phyloP scores from a whole-genome alignment of 1,140 invertebrate genomes.

The Sycobia sp. region DNA sequence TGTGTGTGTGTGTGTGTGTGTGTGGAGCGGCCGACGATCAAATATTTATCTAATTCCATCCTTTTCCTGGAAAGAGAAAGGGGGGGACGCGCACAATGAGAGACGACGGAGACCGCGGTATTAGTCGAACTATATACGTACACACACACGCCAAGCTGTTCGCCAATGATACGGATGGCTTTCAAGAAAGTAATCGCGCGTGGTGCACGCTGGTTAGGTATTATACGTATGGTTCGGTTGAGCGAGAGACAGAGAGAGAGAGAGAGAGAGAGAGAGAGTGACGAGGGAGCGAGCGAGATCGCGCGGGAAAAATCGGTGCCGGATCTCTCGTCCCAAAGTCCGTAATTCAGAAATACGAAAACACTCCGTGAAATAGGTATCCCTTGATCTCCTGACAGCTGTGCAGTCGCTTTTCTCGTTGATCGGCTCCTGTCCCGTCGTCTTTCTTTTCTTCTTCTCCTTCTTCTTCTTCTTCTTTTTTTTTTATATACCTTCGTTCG shows the following conservation, averaged over 20 bases:
- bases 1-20: too few relatives aligned
- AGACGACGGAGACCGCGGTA: background rate
- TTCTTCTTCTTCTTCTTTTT: conserved; percentile 35
- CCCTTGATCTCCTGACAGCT: conserved; percentile 40
- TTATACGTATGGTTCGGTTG: background rate
- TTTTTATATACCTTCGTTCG: too few relatives aligned
- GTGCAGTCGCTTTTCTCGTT: conserved; percentile 39
- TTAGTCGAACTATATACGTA: too few relatives aligned
- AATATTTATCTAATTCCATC: conserved; percentile 10
- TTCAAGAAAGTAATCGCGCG: conserved; percentile 24
- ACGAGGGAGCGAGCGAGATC: too few relatives aligned
- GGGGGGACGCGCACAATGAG: conserved; percentile 16
- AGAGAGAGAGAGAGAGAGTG: too few relatives aligned
- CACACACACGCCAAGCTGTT: too few relatives aligned
- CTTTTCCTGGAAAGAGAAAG: background rate
- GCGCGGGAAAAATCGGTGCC: background rate
- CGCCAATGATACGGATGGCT: conserved; percentile 14
- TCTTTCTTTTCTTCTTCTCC: conserved; percentile 2
- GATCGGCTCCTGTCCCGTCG: conserved; percentile 27
- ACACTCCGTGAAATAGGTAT: conserved; percentile 47
- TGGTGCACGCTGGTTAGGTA: background rate
- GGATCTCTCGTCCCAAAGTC: conserved; percentile 30
- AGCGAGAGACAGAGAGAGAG: too few relatives aligned
- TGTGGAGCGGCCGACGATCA: too few relatives aligned
- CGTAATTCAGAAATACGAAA: conserved; percentile 50